These are phyloP conservation scores for Penaeus chinensis DNA, from an alignment of 1,140 invertebrate genomes.

Conservation along the genomic window DNA sequence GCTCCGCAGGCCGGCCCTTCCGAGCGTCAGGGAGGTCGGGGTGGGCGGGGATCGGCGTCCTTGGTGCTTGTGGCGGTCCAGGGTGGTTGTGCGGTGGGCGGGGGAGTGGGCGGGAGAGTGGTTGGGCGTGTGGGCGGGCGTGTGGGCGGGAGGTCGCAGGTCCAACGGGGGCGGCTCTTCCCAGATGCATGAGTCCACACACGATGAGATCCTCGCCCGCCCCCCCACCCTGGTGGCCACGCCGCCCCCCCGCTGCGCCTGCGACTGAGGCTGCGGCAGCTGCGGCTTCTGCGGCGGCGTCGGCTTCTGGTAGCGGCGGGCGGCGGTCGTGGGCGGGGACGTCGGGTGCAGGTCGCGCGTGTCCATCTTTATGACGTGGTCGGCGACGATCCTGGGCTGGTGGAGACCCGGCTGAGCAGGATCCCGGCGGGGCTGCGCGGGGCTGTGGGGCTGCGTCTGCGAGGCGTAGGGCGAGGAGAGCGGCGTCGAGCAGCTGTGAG, in stretches of 20 bases:
- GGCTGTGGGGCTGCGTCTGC: background rate
- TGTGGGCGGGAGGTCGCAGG: background rate
- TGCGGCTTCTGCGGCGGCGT: slow-evolving; percentile 5
- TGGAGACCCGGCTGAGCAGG: background rate
- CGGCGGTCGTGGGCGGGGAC: slow-evolving; percentile 1
- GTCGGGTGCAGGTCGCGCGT: slow-evolving; percentile 34
- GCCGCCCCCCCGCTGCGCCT: background rate
- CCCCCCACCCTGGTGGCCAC: slow-evolving; percentile 15
- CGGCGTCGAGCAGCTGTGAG: slow-evolving; percentile 1
- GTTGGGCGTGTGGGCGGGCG: slow-evolving; percentile 15
- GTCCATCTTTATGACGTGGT: slow-evolving; percentile 61
- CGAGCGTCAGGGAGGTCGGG: background rate
- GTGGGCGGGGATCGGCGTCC: slow-evolving; percentile 18
- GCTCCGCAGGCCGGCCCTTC: background rate
- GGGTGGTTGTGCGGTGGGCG: slow-evolving; percentile 27
- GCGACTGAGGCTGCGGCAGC: background rate
- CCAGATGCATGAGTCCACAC: slow-evolving; percentile 53
- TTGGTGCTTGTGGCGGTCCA: slow-evolving; percentile 34
- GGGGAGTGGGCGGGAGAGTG: background rate
- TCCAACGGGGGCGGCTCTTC: slow-evolving; percentile 35
- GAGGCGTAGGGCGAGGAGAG: background rate
- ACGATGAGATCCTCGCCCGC: slow-evolving; percentile 29
- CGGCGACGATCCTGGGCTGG: slow-evolving; percentile 59
- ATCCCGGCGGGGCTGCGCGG: background rate
- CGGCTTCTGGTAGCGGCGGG: slow-evolving; percentile 48